These are phyloP conservation scores for Herpailurus yagouaroundi DNA, from an alignment of 2,113 vertebrate species.

Conservation along the genomic window DNA sequence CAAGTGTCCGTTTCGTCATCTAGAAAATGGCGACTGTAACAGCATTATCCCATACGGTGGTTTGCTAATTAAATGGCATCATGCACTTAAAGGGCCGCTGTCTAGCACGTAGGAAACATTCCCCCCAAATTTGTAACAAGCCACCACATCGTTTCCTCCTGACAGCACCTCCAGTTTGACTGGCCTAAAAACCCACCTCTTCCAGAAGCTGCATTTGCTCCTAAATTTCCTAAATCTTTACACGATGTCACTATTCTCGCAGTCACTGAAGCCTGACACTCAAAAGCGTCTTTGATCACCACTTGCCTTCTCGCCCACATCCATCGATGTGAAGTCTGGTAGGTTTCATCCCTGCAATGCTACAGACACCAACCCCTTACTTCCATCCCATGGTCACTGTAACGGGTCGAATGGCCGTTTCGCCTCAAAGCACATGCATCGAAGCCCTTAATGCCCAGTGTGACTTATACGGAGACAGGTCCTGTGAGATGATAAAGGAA, in stretches of 20 bases:
- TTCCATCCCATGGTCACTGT: not conserved
- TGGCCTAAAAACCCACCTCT: not conserved
- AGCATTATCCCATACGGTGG: not conserved
- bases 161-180: not conserved
- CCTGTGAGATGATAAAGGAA: not conserved
- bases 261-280: not conserved
- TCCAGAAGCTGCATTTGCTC: not conserved
- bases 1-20: not conserved
- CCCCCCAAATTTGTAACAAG: not conserved
- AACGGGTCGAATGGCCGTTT: not conserved
- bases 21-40: not conserved
- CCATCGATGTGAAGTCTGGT: not conserved
- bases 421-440: not conserved
- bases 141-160: not conserved
- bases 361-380: not conserved
- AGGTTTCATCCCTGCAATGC: not conserved
- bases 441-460: not conserved
- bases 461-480: not conserved
- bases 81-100: not conserved
- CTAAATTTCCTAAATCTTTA: not conserved
- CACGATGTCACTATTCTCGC: not conserved
- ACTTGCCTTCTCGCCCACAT: not conserved
- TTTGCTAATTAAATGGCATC: not conserved
- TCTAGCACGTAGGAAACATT: not conserved
- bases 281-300: not conserved